These are phyloP conservation scores for Geophilus truncorum DNA, from an alignment of 2,888 invertebrate genomes.

Conservation along the genomic window DNA sequence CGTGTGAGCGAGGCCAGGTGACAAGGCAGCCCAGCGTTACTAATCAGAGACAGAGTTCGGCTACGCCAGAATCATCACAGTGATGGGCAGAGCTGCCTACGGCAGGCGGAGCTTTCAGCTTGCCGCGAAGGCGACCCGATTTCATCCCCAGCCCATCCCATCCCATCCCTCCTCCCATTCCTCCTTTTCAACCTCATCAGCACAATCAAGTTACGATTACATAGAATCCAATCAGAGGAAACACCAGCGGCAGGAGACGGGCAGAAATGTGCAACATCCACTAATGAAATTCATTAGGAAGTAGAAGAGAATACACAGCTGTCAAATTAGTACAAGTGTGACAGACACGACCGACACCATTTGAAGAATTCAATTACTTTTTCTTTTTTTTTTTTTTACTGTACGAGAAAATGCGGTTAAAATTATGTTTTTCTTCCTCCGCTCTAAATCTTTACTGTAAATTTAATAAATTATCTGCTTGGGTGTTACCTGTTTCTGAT, in stretches of 20 bases:
- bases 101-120: constrained; percentile 20
- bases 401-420: not conserved
- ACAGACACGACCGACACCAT: not conserved
- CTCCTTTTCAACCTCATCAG: constrained; percentile 13
- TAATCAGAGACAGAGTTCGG: constrained; percentile 14
- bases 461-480: not conserved
- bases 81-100: constrained; percentile 10
- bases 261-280: constrained; percentile 11
- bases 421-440: not conserved
- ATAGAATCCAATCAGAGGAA: constrained; percentile 18
- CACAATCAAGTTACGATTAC: constrained; percentile 27
- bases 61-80: constrained; percentile 1
- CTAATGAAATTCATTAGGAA: constrained; percentile 19
- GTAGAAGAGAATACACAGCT: constrained; percentile 17
- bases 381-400: not conserved
- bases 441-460: not conserved
- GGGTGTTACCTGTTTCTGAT: constrained; percentile 15
- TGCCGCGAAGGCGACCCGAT: not conserved
- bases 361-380: not conserved
- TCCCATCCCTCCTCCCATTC: not conserved
- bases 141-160: no score
- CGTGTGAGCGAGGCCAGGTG: constrained; percentile 27
- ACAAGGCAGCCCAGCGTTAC: constrained; percentile 25
- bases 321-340: constrained; percentile 25
- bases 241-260: constrained; percentile 7